phyloP scores from a whole-genome alignment of 2,888 invertebrate genomes.

The Tridacna crocea region DNA sequence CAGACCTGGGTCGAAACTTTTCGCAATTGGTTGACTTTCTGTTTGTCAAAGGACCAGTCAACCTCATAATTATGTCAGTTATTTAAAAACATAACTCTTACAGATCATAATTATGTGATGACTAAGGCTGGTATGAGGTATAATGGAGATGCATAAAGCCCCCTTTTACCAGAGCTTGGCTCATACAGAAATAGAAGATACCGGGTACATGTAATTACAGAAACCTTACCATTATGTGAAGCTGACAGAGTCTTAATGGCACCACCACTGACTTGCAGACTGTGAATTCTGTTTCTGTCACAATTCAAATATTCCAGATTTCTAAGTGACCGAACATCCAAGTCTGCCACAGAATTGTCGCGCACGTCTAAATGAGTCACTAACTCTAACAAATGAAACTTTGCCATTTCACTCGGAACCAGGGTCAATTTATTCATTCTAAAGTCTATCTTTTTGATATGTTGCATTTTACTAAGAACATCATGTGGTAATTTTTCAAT shows the following conservation, averaged over 20 bases:
- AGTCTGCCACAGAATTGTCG: constrained; percentile 82
- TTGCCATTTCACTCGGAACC: constrained; percentile 79
- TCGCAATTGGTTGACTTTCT: too few relatives aligned
- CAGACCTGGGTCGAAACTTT: too few relatives aligned
- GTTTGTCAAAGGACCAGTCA: too few relatives aligned
- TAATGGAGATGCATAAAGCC: too few relatives aligned
- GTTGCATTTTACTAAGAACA: constrained; percentile 79
- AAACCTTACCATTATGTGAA: constrained; percentile 82
- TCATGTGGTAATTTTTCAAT: constrained; percentile 81
- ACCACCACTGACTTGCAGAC: constrained; percentile 84
- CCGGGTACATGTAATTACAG: too few relatives aligned
- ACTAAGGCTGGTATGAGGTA: too few relatives aligned
- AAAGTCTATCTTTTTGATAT: constrained; percentile 83
- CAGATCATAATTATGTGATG: too few relatives aligned
- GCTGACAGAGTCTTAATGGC: constrained; percentile 84
- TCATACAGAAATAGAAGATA: too few relatives aligned
- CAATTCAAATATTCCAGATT: constrained; percentile 84
- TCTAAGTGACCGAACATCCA: constrained; percentile 83
- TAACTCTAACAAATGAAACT: constrained; percentile 81
- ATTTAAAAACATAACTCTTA: too few relatives aligned
- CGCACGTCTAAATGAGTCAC: constrained; percentile 84
- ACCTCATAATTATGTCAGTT: too few relatives aligned
- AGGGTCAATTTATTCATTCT: constrained; percentile 82
- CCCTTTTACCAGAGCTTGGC: too few relatives aligned
- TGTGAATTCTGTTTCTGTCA: constrained; percentile 83